Percentiles rank a stretch among this genome's conserved stretches.
Evolutionary conservation across 2,888 invertebrate species (phyloP).

Genomic region (Oscheius myriophilus): DNA sequence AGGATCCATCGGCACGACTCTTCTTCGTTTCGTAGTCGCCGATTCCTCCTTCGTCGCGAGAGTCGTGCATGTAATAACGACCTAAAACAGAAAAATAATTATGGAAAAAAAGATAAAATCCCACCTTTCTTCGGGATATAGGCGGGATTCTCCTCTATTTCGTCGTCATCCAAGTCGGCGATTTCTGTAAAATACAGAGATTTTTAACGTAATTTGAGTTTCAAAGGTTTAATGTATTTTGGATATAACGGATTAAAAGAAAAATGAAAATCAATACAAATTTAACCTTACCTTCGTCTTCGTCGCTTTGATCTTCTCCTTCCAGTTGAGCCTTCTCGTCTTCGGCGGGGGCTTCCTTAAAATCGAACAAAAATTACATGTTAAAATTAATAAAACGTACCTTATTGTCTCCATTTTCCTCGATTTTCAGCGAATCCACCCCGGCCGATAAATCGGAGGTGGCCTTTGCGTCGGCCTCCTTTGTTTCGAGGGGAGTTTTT

Average conservation of each 20-base stretch:
- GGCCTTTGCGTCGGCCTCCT: not conserved
- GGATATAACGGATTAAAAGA: not conserved
- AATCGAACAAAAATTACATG: no score
- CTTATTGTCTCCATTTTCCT: conserved; percentile 15
- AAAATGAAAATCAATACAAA: not conserved
- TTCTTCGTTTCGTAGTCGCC: not conserved
- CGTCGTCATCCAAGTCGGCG: conserved; percentile 29
- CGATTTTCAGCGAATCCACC: conserved; percentile 3
- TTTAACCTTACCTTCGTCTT: conserved; percentile 1
- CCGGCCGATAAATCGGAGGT: not conserved
- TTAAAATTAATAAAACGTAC: not conserved
- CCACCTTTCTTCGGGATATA: conserved; percentile 34
- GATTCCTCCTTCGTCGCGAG: conserved; percentile 20
- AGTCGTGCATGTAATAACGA: conserved; percentile 33
- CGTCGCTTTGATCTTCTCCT: conserved; percentile 4
- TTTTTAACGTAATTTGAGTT: not conserved
- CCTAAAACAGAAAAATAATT: conserved; percentile 17
- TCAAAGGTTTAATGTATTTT: not conserved
- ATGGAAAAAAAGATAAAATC: no score
- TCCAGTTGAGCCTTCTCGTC: not conserved
- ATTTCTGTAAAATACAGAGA: not conserved
- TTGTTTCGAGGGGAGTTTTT: conserved; percentile 4
- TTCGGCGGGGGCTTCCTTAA: not conserved
- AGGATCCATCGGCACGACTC: conserved; percentile 27
- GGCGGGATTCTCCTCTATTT: conserved; percentile 29